Conservation (phyloP, 2,888 invertebrate genomes). For the Pristionchus mayeri region DNA sequence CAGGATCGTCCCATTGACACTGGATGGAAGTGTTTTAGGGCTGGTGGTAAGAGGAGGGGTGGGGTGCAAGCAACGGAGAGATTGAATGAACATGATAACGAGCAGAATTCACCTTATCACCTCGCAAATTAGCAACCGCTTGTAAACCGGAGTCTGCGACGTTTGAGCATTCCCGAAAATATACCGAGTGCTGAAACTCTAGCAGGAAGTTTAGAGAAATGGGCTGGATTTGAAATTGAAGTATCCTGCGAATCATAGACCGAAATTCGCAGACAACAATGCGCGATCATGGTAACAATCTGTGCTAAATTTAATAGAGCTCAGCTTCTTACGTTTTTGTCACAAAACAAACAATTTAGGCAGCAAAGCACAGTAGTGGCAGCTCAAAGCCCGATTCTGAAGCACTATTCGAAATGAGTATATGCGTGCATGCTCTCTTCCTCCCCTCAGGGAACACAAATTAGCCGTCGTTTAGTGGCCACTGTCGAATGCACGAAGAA, state of each 20-base stretch:
- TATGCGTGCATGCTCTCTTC: no score
- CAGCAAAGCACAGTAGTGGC: background rate
- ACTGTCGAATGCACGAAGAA: constrained; percentile 1
- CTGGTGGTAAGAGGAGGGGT: no score
- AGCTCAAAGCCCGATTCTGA: background rate
- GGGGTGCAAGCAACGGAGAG: background rate
- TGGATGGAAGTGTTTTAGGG: no score
- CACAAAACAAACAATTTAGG: no score
- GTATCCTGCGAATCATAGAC: background rate
- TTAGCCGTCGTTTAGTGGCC: background rate
- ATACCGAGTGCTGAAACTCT: background rate
- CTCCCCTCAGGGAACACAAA: background rate
- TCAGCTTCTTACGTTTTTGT: no score
- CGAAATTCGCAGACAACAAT: no score
- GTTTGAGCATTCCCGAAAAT: background rate
- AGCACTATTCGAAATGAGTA: constrained; percentile 12
- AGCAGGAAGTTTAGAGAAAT: background rate
- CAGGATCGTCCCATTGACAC: no score
- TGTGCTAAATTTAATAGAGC: no score
- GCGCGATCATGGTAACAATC: no score
- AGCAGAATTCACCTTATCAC: background rate
- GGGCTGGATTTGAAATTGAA: background rate
- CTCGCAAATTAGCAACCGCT: background rate
- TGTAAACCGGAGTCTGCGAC: background rate
- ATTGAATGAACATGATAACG: background rate